Evolutionary conservation across 2,797 vertebrate species (phyloP).

Genomic region (Tiaroga cobitis): DNA sequence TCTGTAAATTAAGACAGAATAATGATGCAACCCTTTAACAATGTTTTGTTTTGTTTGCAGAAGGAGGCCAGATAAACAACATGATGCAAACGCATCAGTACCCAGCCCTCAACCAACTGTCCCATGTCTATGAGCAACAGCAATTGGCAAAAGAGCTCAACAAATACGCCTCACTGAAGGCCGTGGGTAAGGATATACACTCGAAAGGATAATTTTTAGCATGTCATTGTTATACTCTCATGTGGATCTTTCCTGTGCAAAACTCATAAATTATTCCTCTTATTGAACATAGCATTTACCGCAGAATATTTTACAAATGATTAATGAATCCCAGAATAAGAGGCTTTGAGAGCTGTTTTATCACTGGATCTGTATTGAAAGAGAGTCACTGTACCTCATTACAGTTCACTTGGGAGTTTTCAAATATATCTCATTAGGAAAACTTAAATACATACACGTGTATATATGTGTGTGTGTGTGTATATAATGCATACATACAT

Average conservation of each 20-base stretch:
- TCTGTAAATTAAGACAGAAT: conserved; percentile 15
- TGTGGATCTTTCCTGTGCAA: conserved; percentile 25
- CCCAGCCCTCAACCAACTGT: conserved; percentile 90
- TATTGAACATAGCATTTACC: conserved; percentile 32
- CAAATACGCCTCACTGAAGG: conserved; percentile 96
- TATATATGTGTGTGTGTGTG: too few species aligned
- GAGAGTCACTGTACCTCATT: neutral
- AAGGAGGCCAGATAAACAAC: conserved; percentile 92
- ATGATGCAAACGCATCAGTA: conserved; percentile 92
- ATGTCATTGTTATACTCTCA: conserved; percentile 13
- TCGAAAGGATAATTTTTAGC: conserved; percentile 6
- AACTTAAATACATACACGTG: neutral
- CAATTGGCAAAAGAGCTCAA: conserved; percentile 92
- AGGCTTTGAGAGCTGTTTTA: conserved; percentile 3
- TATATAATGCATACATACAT: too few species aligned
- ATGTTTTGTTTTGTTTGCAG: conserved; percentile 70
- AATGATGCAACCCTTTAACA: conserved; percentile 37
- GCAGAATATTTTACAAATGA: conserved; percentile 32
- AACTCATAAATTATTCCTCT: conserved; percentile 44
- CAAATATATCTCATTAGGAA: conserved; percentile 11
- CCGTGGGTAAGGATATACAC: conserved; percentile 87
- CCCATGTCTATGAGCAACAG: conserved; percentile 93
- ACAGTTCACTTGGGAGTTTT: neutral
- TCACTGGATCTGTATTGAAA: conserved; percentile 3
- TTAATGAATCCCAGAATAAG: conserved; percentile 26